Conservation (phyloP, 1,140 invertebrate genomes). For the Coptotermes formosanus region DNA sequence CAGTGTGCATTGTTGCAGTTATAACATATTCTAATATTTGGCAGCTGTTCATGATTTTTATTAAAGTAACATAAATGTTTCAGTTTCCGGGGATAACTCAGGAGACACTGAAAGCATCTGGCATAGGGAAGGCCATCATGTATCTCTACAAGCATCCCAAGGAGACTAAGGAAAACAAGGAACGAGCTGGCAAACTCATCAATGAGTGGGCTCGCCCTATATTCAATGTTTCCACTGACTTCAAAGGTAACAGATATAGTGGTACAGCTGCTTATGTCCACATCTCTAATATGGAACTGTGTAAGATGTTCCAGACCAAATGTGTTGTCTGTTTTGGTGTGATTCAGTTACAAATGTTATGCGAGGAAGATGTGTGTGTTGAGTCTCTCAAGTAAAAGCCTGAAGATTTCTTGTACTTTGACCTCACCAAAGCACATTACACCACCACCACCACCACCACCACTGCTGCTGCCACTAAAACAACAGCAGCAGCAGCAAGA, state of each 20-base stretch:
- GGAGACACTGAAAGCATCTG: conserved; percentile 86
- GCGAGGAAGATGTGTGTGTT: too few species aligned
- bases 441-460: too few species aligned
- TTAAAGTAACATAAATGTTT: conserved; percentile 36
- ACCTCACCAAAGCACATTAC: too few species aligned
- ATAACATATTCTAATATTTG: too few species aligned
- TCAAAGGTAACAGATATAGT: conserved; percentile 61
- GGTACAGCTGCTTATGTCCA: background rate
- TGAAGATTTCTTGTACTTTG: too few species aligned
- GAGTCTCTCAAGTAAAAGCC: too few species aligned
- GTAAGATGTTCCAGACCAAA: too few species aligned
- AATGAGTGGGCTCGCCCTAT: conserved; percentile 96
- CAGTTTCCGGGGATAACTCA: conserved; percentile 90
- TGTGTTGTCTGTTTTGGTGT: too few species aligned
- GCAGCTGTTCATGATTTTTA: background rate
- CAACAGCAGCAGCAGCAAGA: too few species aligned
- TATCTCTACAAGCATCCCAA: conserved; percentile 98
- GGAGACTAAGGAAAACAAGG: conserved; percentile 92
- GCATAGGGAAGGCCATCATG: conserved; percentile 98
- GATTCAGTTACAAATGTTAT: too few species aligned
- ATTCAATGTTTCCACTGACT: conserved; percentile 94
- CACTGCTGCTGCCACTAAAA: too few species aligned
- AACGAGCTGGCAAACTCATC: conserved; percentile 87
- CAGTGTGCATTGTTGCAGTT: too few species aligned
- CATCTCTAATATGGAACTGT: background rate